Conservation (phyloP, 2,888 invertebrate genomes). For the Scaptomyza cyrtandrae region DNA sequence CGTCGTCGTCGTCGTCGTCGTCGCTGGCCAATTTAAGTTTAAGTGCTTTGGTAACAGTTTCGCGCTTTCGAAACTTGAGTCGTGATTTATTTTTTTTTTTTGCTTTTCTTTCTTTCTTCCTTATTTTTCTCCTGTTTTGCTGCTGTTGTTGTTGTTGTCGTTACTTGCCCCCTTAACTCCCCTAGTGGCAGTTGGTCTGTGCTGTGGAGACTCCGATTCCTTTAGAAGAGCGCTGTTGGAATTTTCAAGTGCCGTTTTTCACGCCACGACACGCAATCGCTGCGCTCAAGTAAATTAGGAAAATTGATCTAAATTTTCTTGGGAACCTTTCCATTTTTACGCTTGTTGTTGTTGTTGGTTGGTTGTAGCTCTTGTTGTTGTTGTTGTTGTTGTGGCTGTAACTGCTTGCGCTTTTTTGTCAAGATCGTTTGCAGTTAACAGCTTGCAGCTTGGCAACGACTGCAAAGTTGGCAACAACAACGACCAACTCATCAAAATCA, state of each 20-base stretch:
- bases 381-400: conserved; percentile 5
- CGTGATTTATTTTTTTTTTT: conserved; percentile 77
- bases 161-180: conserved; percentile 15
- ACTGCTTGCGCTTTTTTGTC: conserved; percentile 48
- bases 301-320: conserved; percentile 80
- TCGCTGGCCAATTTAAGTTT: conserved; percentile 80
- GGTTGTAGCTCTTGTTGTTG: conserved; percentile 14
- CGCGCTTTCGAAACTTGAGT: conserved; percentile 81
- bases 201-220: conserved; percentile 37
- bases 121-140: conserved; percentile 14
- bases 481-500: conserved; percentile 50
- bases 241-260: conserved; percentile 80
- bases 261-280: conserved; percentile 81
- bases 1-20: conserved; percentile 34
- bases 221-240: conserved; percentile 44
- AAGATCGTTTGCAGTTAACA: conserved; percentile 48
- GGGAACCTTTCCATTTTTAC: conserved; percentile 71
- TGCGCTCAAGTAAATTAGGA: conserved; percentile 77
- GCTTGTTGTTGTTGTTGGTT: conserved; percentile 21
- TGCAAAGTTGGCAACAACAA: conserved; percentile 3
- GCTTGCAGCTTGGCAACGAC: conserved; percentile 2
- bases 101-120: conserved; percentile 22
- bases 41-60: conserved; percentile 82
- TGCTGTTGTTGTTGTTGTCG: background rate
- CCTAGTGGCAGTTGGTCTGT: conserved; percentile 10